Evolutionary conservation across 1,140 invertebrate species (phyloP), one percentile per base, ranked within the genome.

Genomic region (Hypsibius dujardini): DNA sequence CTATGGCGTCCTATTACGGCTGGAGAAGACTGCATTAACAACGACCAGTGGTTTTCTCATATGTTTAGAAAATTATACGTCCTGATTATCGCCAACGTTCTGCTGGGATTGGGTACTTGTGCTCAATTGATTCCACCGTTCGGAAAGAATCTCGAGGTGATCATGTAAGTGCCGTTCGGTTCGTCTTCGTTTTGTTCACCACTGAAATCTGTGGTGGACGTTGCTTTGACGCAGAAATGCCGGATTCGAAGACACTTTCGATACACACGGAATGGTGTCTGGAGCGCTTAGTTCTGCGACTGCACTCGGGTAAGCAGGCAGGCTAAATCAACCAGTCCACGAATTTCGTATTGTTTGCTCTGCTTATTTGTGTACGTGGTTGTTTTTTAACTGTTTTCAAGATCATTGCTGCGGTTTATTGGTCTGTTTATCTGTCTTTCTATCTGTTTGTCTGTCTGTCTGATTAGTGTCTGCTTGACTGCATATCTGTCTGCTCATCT

Each of bases 261-360:
- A 73, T 46, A 77, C 76, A 42, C 75, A 72, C 73, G 76, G 76
- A 45, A 70, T 77, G 42, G 75, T 77, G 3, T 76, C 76, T 12
- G 76, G 76, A 40, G 71, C 74, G 28, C 76, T 76, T 47, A 77
- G 76, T 60, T 76, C 76, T 12, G 72, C 71, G 46, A 76, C 74
- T 60, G 75, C 75, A 42, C 72, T 77, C 46, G 76, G 76, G 76
- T 77, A 74, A 72, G 76, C n/a, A n/a, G n/a, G n/a, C 7, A n/a
- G 50, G 50, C 50, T 7, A 7, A 7, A 56, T 7, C n/a, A 56
- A 56, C 50, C 50, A 28, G 28, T 28, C 28, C 28, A 28, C 28
- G 28, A 28, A 28, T 28, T 28, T 28, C 28, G 28, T 28, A 28
- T 28, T 28, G 28, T 28, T 28, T 28, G 28, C 28, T 28, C 28